A percentile compares a stretch with the other conserved stretches of the same genome.
Conservation (phyloP, 2,888 invertebrate species). For the Mimumesa dahlbomi region DNA sequence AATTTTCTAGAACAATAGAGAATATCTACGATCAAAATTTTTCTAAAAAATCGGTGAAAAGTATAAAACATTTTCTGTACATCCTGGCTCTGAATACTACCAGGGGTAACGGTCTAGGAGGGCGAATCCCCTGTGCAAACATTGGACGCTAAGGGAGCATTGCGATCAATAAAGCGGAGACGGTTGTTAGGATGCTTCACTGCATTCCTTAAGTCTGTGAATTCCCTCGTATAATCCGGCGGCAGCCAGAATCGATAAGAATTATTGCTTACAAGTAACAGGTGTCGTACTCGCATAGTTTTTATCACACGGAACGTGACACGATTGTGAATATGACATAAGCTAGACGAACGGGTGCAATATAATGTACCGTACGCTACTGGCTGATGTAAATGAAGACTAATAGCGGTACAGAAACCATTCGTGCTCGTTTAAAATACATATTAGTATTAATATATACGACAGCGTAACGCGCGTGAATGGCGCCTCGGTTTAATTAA, state of each 20-base stretch:
- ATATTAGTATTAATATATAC: conserved; percentile 42
- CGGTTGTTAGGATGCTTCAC: conserved; percentile 51
- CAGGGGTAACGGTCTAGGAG: conserved; percentile 6
- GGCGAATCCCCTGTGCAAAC: conserved; percentile 16
- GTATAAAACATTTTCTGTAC: too few relatives aligned
- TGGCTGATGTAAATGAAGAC: conserved; percentile 31
- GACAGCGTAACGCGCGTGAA: conserved; percentile 18
- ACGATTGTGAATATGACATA: conserved; percentile 15
- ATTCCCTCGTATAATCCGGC: conserved; percentile 50
- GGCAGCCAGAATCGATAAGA: conserved; percentile 16
- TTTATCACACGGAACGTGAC: conserved; percentile 47
- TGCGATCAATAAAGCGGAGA: conserved; percentile 59
- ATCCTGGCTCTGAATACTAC: too few relatives aligned
- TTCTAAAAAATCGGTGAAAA: too few relatives aligned
- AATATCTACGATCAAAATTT: too few relatives aligned
- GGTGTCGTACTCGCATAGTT: conserved; percentile 39
- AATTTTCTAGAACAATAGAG: too few relatives aligned
- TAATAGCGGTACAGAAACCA: conserved; percentile 28
- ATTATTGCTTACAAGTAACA: conserved; percentile 58
- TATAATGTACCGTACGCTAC: neutral
- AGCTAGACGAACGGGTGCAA: conserved; percentile 9
- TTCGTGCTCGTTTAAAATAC: conserved; percentile 30
- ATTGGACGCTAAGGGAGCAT: conserved; percentile 39
- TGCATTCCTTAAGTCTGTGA: conserved; percentile 46
- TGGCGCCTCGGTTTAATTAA: conserved; percentile 18